Evolutionary conservation across 2,888 invertebrate species (phyloP).

Genomic region (Caenorhabditis becei): DNA sequence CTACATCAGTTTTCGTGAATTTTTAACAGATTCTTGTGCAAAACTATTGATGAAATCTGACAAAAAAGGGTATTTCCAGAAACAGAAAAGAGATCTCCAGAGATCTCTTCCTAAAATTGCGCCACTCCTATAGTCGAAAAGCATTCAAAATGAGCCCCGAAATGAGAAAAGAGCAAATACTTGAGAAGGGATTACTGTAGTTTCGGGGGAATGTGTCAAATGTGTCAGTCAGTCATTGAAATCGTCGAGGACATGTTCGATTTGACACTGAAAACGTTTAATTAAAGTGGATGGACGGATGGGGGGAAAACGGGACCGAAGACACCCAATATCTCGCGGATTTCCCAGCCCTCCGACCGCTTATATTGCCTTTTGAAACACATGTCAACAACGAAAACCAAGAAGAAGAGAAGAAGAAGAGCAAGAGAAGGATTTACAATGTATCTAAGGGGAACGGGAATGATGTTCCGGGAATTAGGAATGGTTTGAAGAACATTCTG

Average conservation of each 20-base stretch:
- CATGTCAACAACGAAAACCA: conserved; percentile 43
- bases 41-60: too few relatives aligned
- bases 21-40: too few relatives aligned
- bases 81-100: too few relatives aligned
- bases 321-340: conserved; percentile 51
- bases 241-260: conserved; percentile 20
- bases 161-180: too few relatives aligned
- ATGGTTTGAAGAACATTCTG: neutral
- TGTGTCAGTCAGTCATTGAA: conserved; percentile 22
- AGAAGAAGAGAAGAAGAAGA: neutral
- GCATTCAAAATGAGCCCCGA: too few relatives aligned
- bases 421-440: conserved; percentile 11
- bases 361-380: conserved; percentile 58
- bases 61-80: too few relatives aligned
- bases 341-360: conserved; percentile 26
- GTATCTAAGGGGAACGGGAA: too few relatives aligned
- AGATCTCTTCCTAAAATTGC: too few relatives aligned
- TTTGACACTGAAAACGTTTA: conserved; percentile 51
- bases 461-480: neutral
- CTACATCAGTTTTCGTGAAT: too few relatives aligned
- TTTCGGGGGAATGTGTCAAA: conserved; percentile 3
- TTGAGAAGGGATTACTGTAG: conserved; percentile 18
- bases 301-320: conserved; percentile 6
- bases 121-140: too few relatives aligned
- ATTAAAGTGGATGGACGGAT: conserved; percentile 45